These are phyloP conservation scores for Elysia crispata DNA, from an alignment of 2,888 invertebrate species.

Conservation along the genomic window DNA sequence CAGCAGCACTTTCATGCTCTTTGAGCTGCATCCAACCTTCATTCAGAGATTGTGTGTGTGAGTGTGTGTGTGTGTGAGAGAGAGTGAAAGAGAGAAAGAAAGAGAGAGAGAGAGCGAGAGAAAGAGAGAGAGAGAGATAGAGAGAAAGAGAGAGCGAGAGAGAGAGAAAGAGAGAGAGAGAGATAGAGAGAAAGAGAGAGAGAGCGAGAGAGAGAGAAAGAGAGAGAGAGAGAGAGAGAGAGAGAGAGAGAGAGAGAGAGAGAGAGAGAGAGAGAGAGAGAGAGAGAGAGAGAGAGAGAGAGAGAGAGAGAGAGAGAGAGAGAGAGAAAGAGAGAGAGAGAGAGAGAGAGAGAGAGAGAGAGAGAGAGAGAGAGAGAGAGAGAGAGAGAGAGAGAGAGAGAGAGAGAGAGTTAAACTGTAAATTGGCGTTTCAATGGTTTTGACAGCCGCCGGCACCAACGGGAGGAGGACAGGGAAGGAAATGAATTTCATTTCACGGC, in stretches of 20 bases:
- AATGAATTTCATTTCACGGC: too few relatives aligned
- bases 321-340: background rate
- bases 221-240: too few relatives aligned
- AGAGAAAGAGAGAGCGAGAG: slow-evolving; percentile 10
- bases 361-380: background rate
- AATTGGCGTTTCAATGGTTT: too few relatives aligned
- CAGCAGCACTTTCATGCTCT: background rate
- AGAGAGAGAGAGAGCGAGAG: background rate
- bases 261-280: background rate
- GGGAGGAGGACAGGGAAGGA: too few relatives aligned
- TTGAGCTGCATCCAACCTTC: background rate
- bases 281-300: slow-evolving; percentile 28
- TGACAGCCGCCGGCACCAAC: too few relatives aligned
- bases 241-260: slow-evolving; percentile 22
- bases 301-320: slow-evolving; percentile 17
- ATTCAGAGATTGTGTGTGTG: background rate
- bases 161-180: background rate
- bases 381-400: slow-evolving; percentile 12
- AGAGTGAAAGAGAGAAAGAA: too few relatives aligned
- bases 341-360: background rate
- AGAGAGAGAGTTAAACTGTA: background rate
- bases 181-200: too few relatives aligned
- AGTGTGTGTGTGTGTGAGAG: too few relatives aligned
- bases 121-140: background rate
- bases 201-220: too few relatives aligned